Conservation (phyloP, 2,888 invertebrate genomes). For the Nephrotoma guestfalica region DNA sequence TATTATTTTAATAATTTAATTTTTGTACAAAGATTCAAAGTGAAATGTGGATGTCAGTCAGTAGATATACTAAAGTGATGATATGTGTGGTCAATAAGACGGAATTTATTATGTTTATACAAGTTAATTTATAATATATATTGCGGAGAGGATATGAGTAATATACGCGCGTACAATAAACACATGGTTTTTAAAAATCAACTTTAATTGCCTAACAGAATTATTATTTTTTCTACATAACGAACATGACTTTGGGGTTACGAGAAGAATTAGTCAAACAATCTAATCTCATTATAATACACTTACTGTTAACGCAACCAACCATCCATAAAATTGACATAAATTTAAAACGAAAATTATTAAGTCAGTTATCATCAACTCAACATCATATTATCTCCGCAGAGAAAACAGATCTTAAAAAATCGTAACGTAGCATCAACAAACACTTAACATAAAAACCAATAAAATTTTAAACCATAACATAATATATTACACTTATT, state of each 20-base stretch:
- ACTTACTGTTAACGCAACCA: neutral
- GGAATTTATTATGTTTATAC: neutral
- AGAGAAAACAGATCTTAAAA: neutral
- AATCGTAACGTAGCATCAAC: neutral
- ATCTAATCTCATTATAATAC: neutral
- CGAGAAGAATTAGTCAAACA: neutral
- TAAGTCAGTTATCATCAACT: neutral
- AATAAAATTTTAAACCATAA: neutral
- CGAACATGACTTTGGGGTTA: neutral
- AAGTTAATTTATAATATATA: neutral
- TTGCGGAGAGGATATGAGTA: neutral
- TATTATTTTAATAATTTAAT: neutral
- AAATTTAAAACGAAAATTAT: neutral
- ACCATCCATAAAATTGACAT: neutral
- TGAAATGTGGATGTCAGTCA: neutral
- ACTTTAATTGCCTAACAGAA: neutral
- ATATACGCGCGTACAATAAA: neutral
- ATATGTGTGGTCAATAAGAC: neutral
- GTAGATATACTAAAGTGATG: neutral
- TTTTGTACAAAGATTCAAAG: neutral
- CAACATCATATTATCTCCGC: neutral
- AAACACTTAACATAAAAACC: neutral
- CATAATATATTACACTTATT: neutral
- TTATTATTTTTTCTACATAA: neutral
- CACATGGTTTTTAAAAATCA: neutral